Conservation (phyloP, 2,113 vertebrate genomes). For the Brevimyrus niger region DNA sequence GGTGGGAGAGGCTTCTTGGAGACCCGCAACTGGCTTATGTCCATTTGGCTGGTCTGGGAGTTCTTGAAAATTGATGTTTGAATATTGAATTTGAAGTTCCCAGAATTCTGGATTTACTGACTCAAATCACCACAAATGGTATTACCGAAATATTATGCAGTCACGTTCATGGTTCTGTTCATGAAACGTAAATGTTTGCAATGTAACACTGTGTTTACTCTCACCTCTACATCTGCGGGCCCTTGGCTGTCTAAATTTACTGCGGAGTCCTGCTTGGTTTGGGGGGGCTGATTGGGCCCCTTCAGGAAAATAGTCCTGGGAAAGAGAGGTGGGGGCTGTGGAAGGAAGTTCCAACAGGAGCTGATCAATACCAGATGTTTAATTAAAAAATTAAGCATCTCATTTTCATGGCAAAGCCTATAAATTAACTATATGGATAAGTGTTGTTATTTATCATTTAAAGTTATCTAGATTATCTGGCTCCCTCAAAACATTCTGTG, state of each 20-base stretch:
- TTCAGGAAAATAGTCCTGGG: not conserved
- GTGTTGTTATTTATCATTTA: not conserved
- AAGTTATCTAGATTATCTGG: not conserved
- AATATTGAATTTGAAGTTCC: not conserved
- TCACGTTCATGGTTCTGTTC: not conserved
- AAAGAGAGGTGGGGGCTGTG: not conserved
- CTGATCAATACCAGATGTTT: not conserved
- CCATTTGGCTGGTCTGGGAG: not conserved
- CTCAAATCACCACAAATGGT: not conserved
- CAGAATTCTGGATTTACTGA: not conserved
- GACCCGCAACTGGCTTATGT: not conserved
- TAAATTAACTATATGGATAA: not conserved
- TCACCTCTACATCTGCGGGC: not conserved
- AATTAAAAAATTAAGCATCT: not conserved
- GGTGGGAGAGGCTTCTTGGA: not conserved
- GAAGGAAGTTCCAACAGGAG: not conserved
- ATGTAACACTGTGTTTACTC: not conserved
- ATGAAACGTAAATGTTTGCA: not conserved
- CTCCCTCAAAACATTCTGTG: not conserved
- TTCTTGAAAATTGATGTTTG: not conserved
- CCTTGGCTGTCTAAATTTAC: not conserved
- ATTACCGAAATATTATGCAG: not conserved
- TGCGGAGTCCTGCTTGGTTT: not conserved
- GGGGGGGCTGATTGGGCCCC: not conserved
- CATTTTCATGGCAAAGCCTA: not conserved